These are phyloP conservation scores for Mesorhabditis sp. DNA, from an alignment of 2,888 invertebrate genomes.

Conservation along the genomic window DNA sequence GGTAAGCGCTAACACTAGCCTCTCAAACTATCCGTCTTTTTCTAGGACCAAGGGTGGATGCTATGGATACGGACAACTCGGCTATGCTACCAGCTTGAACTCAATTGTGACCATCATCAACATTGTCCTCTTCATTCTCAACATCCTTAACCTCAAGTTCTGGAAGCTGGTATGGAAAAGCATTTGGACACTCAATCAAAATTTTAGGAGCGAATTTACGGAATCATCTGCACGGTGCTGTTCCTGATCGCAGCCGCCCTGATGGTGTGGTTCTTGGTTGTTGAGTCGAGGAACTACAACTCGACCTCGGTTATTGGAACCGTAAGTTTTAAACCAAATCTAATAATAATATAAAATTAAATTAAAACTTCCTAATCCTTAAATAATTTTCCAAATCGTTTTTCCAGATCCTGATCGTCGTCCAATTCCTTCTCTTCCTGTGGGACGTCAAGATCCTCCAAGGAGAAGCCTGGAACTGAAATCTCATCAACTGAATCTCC, in stretches of 20 bases:
- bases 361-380: slow-evolving; percentile 3
- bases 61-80: slow-evolving; percentile 9
- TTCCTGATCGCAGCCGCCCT: slow-evolving; percentile 11
- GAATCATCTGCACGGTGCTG: slow-evolving; percentile 7
- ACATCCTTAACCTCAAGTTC: neutral
- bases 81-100: slow-evolving; percentile 10
- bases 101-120: slow-evolving; percentile 13
- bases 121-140: slow-evolving; percentile 10
- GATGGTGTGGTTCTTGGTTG: slow-evolving; percentile 11
- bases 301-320: neutral
- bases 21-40: neutral
- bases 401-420: slow-evolving; percentile 34
- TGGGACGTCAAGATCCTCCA: slow-evolving; percentile 55
- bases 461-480: slow-evolving; percentile 50
- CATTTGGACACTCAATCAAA: neutral
- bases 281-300: neutral
- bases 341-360: slow-evolving; percentile 11
- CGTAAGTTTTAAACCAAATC: neutral
- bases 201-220: slow-evolving; percentile 9
- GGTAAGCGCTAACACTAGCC: slow-evolving; percentile 28
- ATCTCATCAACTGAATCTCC: no score
- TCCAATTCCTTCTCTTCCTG: slow-evolving; percentile 49
- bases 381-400: slow-evolving; percentile 11
- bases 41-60: slow-evolving; percentile 7
- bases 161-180: neutral